Evolutionary conservation across 1,140 invertebrate genomes (phyloP), one percentile per base, ranked within the genome.

Genomic region (Pygmarrhopalites habei): DNA sequence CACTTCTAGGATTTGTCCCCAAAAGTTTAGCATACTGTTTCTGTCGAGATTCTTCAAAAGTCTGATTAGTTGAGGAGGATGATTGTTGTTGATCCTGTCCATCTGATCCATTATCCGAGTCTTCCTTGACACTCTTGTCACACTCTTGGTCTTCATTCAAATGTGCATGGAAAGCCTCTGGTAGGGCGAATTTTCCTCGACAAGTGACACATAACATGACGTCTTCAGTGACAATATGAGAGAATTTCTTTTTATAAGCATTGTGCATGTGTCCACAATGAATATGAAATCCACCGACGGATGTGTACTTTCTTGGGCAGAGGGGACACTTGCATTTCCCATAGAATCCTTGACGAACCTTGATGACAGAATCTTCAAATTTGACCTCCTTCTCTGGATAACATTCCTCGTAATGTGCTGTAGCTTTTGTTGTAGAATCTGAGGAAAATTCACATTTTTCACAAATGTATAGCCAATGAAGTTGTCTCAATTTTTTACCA

Each of bases 391-490:
- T 32, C 10, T 59, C 61, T 1, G 60, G 47, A 41, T 62, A 71
- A 43, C 69, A 71, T 21, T 44, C 25, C 3, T 49, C 25, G 39
- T 64, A 67, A 32, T 71, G 69, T 1, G 12, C 4, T 7, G 47
- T 51, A 1, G 69, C 69, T 25, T 58, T 64, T 19, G 46, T 39
- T 1, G 60, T 30, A 1, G 58, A 44, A 46, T 70, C 68, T 0
- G 65, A 43, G 23, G 55, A 56, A 23, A 44, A 26, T 3, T 67
- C 52, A 43, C 68, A 70, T 56, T 60, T 64, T 0, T 23, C 14
- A 30, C 68, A 70, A 41, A 64, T 62, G 29, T 70, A 70, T 0
- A 70, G 43, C 68, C 68, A 70, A 43, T 70, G 68, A 19, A 70
- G 47, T 39, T 66, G 68, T 41, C 65, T 70, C 1, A 66, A 15